These are phyloP conservation scores for Aphelocoma californica DNA, from an alignment of 2,797 vertebrate species.

Conservation along the genomic window DNA sequence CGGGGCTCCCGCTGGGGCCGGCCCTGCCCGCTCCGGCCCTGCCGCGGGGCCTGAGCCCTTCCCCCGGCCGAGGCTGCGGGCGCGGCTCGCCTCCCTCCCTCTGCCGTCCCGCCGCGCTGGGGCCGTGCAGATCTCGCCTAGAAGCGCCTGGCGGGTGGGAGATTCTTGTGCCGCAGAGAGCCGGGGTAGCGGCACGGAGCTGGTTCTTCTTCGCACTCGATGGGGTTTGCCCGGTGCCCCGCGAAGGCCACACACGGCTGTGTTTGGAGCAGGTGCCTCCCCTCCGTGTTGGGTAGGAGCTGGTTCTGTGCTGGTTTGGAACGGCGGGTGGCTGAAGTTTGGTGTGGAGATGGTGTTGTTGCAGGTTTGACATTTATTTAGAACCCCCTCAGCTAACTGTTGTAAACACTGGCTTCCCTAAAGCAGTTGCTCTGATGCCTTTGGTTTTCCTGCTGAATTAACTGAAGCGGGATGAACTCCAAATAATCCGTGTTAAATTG, in stretches of 20 bases:
- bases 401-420: neutral
- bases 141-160: no score
- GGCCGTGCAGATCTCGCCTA: neutral
- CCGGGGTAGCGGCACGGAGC: neutral
- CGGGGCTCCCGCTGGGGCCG: neutral
- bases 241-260: neutral
- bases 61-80: neutral
- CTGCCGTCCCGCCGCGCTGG: no score
- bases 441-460: neutral
- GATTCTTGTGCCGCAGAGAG: neutral
- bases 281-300: neutral
- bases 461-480: neutral
- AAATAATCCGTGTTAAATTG: neutral
- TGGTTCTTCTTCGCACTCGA: rapidly evolving
- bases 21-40: neutral
- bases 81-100: neutral
- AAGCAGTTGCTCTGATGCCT: neutral
- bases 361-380: neutral
- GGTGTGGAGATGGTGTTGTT: neutral
- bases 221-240: neutral
- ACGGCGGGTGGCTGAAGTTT: neutral
- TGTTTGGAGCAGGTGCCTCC: neutral
- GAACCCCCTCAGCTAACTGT: neutral
- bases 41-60: neutral
- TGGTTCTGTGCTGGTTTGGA: neutral